Evolutionary conservation across 2,888 invertebrate species (phyloP), one percentile per base, ranked within the genome.

Genomic region (Cheilosia vernalis): DNA sequence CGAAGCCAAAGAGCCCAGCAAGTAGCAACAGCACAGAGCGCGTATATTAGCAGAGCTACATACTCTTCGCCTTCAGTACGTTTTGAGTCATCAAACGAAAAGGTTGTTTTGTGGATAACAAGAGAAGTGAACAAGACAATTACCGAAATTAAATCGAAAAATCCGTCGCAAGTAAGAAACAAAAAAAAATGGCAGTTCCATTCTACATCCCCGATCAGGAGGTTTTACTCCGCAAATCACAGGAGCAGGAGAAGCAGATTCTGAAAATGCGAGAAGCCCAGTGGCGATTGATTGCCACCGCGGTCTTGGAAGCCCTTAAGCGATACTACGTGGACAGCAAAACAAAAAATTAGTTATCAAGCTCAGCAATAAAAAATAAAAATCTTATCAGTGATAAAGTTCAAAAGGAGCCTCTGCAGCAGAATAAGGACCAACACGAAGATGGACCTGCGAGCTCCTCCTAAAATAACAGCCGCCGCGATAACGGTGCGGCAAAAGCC

Each of bases 121-220:
- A 42, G 67, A 66, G n/a, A 53, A 53, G 49, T 51, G 33, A 51
- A 56, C 55, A 63, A 21, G 4, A 21, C 4, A 51, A 47, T 17
- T 47, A 19, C 47, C 3, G 70, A 74, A 88, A 79, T 88, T 42
- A 63, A 67, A 37, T 67, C 21, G 10, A 15, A 44, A 55, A 30
- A 67, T 37, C 19, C 19, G 30, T 24, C 58, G 40, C 3, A 60
- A 53, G 5, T 40, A 60, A 27, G 6, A 27, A 72, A 69, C 60
- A 49, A 74, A 10, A 40, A 58, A 88, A 61, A 88, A 91, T 91
- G 91, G 91, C 91, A 37, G 88, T 91, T 74, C 91, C 91, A 53
- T 91, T 91, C 64, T 91, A 88, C 58, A 91, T 91, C 63, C 91
- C 91, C 64, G 91, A 91, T 74, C 91, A 91, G 87, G 90, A 89